These are phyloP conservation scores for Micrasema minimum DNA, from an alignment of 1,140 invertebrate species.

Conservation along the genomic window DNA sequence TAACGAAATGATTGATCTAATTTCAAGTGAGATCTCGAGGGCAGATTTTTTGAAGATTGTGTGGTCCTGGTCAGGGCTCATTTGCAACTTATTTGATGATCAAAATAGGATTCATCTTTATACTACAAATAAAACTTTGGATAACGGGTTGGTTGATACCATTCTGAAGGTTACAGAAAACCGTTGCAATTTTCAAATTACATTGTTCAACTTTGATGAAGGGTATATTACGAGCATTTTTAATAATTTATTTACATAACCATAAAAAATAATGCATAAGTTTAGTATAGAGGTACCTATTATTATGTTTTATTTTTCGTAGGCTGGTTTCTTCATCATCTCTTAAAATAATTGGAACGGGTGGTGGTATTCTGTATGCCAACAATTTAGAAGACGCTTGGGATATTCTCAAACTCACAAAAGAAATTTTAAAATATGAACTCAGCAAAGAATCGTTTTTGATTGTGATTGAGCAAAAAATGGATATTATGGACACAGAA, in stretches of 20 bases:
- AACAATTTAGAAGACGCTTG: constrained; percentile 13
- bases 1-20: too few species aligned
- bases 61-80: constrained; percentile 13
- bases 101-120: constrained; percentile 6
- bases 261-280: too few species aligned
- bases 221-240: not conserved
- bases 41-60: not conserved
- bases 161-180: constrained; percentile 6
- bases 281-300: too few species aligned
- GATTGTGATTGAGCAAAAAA: not conserved
- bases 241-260: too few species aligned
- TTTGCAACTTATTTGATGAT: constrained; percentile 7
- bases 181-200: constrained; percentile 9
- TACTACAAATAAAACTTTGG: not conserved
- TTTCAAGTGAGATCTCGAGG: too few species aligned
- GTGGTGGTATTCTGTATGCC: not conserved
- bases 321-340: too few species aligned
- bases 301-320: too few species aligned
- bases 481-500: not conserved
- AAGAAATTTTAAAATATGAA: not conserved
- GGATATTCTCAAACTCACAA: constrained; percentile 1
- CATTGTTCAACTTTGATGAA: not conserved
- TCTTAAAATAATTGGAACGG: too few species aligned
- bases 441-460: not conserved
- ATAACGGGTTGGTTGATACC: not conserved